These are phyloP conservation scores for Bergia puertoricense DNA, from an alignment of 92 coral and sea anemone genomes.

Conservation along the genomic window DNA sequence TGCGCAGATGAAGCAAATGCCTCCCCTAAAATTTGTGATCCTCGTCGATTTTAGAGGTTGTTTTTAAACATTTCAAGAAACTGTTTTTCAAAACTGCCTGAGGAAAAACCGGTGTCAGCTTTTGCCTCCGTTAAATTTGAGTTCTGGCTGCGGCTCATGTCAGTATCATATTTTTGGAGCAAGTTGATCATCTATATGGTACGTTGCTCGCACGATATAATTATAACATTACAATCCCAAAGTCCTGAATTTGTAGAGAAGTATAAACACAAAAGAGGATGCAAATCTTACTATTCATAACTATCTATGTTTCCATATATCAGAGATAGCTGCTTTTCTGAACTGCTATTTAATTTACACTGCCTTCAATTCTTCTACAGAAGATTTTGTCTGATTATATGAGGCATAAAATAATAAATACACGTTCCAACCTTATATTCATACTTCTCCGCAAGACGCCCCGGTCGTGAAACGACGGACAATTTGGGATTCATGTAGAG, in stretches of 20 bases:
- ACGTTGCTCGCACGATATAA: neutral
- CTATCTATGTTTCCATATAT: neutral
- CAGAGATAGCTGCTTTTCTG: neutral
- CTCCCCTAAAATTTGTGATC: too few species aligned
- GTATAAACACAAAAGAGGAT: neutral
- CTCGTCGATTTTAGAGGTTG: too few species aligned
- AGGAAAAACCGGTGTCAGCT: too few species aligned
- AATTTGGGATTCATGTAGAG: slow-evolving; percentile 2
- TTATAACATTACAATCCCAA: neutral
- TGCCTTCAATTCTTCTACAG: neutral
- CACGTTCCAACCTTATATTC: neutral
- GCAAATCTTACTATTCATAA: too few species aligned
- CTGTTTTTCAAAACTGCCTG: too few species aligned
- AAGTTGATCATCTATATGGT: neutral
- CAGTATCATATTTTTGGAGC: neutral
- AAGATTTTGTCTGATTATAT: neutral
- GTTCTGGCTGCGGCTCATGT: too few species aligned
- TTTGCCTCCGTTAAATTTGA: too few species aligned
- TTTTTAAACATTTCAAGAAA: too few species aligned
- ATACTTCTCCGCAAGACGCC: neutral
- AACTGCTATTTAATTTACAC: too few species aligned
- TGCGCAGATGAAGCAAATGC: too few species aligned
- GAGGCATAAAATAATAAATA: neutral
- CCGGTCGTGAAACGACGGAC: neutral
- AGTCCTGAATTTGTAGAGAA: neutral